Percentiles rank a stretch among this genome's conserved stretches.
Conservation (phyloP, 2,888 invertebrate genomes). For the Coelopa pilipes region DNA sequence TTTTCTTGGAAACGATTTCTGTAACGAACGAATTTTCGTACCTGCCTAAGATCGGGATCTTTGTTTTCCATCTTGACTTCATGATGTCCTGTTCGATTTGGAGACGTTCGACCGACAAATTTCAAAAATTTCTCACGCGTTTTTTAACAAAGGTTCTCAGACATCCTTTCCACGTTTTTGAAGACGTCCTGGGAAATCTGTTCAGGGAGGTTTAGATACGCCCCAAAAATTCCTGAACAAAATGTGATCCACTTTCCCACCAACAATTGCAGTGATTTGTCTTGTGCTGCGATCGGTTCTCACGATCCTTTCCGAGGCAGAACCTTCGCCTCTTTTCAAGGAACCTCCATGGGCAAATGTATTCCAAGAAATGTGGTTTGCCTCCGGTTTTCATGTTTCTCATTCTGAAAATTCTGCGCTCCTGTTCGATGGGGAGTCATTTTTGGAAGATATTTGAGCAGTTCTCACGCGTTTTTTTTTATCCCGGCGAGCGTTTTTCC, state of each 20-base stretch:
- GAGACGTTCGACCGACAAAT: neutral
- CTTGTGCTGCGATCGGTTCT: too few relatives aligned
- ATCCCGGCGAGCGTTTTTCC: neutral
- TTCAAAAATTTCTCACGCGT: slow-evolving; percentile 1
- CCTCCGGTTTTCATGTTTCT: neutral
- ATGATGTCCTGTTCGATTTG: slow-evolving; percentile 1
- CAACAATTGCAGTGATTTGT: neutral
- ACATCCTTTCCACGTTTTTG: neutral
- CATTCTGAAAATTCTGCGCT: slow-evolving; percentile 1
- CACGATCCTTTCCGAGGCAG: too few relatives aligned
- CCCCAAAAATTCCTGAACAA: too few relatives aligned
- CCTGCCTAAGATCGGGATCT: too few relatives aligned
- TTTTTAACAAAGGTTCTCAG: neutral
- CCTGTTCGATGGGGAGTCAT: slow-evolving; percentile 7
- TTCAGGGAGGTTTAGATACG: neutral
- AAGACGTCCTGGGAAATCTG: neutral
- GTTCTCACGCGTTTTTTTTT: too few relatives aligned
- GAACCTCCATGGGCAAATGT: too few relatives aligned
- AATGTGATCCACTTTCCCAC: too few relatives aligned
- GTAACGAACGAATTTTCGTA: too few relatives aligned
- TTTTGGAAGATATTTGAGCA: neutral
- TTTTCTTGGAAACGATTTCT: too few relatives aligned
- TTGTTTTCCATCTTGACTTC: neutral
- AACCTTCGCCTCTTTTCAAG: neutral
- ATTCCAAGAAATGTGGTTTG: too few relatives aligned